phyloP scores from a whole-genome alignment of 2,888 invertebrate species.

The Maniola hyperantus region DNA sequence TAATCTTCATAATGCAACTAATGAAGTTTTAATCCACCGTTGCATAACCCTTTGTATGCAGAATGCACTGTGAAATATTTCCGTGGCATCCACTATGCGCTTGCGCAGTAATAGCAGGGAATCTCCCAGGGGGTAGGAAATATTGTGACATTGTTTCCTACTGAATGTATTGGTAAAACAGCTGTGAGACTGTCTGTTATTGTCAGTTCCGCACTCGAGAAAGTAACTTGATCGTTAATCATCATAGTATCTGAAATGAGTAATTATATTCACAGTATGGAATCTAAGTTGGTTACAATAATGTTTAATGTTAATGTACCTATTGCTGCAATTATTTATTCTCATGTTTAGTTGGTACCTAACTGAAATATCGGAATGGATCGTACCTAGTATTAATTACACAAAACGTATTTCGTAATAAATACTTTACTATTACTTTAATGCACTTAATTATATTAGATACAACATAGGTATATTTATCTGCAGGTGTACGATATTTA shows the following conservation, averaged over 20 bases:
- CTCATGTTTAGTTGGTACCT: neutral
- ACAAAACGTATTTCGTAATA: conserved; percentile 14
- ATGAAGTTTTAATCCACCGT: conserved; percentile 23
- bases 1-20: too few relatives aligned
- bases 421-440: conserved; percentile 4
- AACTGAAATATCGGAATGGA: conserved; percentile 8
- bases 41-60: conserved; percentile 36
- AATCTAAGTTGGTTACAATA: too few relatives aligned
- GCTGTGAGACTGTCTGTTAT: conserved; percentile 22
- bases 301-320: too few relatives aligned
- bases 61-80: conserved; percentile 32
- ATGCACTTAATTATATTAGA: conserved; percentile 5
- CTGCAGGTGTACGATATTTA: conserved; percentile 45
- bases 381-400: neutral
- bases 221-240: conserved; percentile 8
- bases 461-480: conserved; percentile 1
- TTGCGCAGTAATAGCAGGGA: conserved; percentile 15
- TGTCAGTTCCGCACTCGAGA: conserved; percentile 33
- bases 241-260: neutral
- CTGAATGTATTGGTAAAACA: conserved; percentile 43
- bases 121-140: conserved; percentile 38
- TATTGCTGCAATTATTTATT: too few relatives aligned
- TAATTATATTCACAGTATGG: neutral
- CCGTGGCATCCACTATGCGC: conserved; percentile 33
- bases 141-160: conserved; percentile 48